These are phyloP conservation scores for Dinocampus coccinellae DNA, from an alignment of 2,888 invertebrate genomes.

Conservation along the genomic window DNA sequence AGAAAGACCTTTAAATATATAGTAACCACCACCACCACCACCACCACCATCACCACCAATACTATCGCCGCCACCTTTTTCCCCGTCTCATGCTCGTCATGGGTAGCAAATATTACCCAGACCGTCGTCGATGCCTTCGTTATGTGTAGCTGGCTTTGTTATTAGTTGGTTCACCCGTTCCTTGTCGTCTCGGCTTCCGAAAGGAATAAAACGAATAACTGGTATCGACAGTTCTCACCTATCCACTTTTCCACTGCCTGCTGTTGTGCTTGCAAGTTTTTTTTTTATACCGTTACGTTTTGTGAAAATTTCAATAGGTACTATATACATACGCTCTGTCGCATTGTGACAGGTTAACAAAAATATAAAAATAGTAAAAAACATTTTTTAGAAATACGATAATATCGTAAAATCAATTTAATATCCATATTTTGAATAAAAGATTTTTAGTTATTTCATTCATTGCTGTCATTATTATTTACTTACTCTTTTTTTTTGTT, in stretches of 20 bases:
- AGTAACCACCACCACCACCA: not conserved
- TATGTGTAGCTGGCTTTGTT: constrained; percentile 34
- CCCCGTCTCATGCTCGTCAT: not conserved
- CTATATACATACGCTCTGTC: not conserved
- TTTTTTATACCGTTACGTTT: not conserved
- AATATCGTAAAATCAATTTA: not conserved
- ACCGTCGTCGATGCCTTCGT: constrained; percentile 28
- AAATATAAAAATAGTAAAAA: not conserved
- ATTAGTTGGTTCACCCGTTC: constrained; percentile 32
- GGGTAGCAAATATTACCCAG: not conserved
- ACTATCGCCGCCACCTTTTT: not conserved
- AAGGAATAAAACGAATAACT: constrained; percentile 38
- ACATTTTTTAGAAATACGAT: not conserved
- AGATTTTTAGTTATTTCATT: too few species aligned
- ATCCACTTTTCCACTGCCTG: constrained; percentile 9
- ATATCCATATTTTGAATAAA: too few species aligned
- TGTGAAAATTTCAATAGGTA: not conserved
- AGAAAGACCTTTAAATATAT: not conserved
- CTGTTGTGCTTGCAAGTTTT: not conserved
- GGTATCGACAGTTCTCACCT: constrained; percentile 35
- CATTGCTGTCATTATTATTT: too few species aligned
- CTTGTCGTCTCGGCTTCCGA: constrained; percentile 27
- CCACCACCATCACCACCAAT: not conserved
- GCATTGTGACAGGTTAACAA: not conserved
- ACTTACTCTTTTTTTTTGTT: too few species aligned